Conservation (phyloP, 2,113 vertebrate genomes). For the pig (Sus scrofa) region DNA sequence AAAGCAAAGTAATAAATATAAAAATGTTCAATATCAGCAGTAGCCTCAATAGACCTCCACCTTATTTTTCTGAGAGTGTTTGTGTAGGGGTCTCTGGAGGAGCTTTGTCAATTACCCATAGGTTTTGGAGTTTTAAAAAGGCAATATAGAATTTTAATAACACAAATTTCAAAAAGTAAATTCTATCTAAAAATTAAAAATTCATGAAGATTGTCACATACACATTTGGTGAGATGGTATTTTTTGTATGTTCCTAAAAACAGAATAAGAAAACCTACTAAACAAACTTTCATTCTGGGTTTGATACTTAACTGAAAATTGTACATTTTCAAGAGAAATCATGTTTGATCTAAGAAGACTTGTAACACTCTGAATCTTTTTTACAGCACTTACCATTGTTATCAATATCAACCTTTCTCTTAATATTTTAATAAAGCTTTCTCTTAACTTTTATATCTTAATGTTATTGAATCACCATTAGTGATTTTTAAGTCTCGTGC, state of each 20-base stretch:
- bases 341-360: constrained; percentile 13
- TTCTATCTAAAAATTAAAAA: constrained; percentile 3
- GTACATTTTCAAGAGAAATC: constrained; percentile 7
- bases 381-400: neutral
- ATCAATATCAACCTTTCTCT: neutral
- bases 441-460: neutral
- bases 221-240: neutral
- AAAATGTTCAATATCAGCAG: neutral
- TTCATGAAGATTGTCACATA: neutral
- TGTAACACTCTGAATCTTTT: neutral
- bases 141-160: neutral
- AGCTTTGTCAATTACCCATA: neutral
- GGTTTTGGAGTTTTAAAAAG: neutral
- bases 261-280: neutral
- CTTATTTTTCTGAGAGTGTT: neutral
- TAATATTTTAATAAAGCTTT: neutral
- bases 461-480: neutral
- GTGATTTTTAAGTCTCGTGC: neutral
- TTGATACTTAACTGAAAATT: neutral
- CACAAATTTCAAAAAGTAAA: neutral
- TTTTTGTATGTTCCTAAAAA: constrained; percentile 11
- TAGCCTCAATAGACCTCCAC: neutral
- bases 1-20: neutral
- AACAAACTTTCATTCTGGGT: neutral
- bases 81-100: neutral